Evolutionary conservation across 2,797 vertebrate species (phyloP).

Genomic region (Gephyroberyx darwinii): DNA sequence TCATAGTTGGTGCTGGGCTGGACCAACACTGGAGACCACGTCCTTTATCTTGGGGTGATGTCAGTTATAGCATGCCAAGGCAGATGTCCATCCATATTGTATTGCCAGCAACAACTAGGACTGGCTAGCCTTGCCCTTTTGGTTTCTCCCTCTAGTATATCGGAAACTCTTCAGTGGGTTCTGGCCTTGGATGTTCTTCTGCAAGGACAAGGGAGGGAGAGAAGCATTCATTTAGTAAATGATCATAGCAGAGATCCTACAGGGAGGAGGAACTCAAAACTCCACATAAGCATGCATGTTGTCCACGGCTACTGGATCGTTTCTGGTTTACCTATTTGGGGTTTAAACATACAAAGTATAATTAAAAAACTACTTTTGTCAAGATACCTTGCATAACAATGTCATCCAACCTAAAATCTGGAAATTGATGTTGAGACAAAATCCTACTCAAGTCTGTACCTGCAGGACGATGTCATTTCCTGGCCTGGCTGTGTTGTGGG

Average conservation of each 20-base stretch:
- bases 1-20: not conserved
- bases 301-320: no score
- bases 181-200: constrained; percentile 73
- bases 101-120: constrained; percentile 60
- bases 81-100: not conserved
- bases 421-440: no score
- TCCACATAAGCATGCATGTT: no score
- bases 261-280: no score
- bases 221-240: not conserved
- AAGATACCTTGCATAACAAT: no score
- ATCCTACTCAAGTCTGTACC: no score
- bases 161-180: constrained; percentile 90
- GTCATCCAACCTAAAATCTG: no score
- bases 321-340: no score
- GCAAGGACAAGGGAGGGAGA: not conserved
- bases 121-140: constrained; percentile 26
- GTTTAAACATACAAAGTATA: no score
- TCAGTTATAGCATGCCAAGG: constrained; percentile 5
- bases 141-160: constrained; percentile 68
- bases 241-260: not conserved
- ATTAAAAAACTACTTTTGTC: no score
- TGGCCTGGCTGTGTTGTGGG: no score
- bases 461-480: no score
- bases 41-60: not conserved
- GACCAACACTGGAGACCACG: not conserved